These are phyloP conservation scores for Nephila pilipes DNA, from an alignment of 1,140 invertebrate species.

Conservation along the genomic window DNA sequence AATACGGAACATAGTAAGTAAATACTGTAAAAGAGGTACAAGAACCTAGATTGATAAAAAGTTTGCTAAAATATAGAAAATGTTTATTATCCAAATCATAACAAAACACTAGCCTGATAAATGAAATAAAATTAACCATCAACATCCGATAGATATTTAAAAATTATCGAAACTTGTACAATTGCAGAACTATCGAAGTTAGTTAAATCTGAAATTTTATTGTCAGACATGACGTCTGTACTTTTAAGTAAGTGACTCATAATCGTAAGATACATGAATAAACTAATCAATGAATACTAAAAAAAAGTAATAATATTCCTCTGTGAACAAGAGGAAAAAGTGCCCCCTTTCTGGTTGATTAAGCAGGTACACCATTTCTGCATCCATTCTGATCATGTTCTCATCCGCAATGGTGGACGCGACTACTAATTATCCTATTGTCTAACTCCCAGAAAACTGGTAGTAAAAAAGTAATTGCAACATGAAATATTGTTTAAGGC, in stretches of 20 bases:
- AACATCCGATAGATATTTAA: no score
- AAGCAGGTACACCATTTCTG: slow-evolving; percentile 3
- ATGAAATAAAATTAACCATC: no score
- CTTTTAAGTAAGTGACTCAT: not conserved
- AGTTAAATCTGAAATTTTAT: no score
- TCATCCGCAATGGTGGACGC: not conserved
- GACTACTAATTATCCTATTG: slow-evolving; percentile 35
- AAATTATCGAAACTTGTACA: no score
- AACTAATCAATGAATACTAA: not conserved
- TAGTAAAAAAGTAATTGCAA: not conserved
- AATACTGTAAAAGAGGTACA: no score
- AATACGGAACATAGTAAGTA: no score
- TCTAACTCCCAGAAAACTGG: not conserved
- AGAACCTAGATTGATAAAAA: no score
- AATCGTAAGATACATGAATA: not conserved
- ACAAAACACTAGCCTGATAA: no score
- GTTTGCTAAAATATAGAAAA: no score
- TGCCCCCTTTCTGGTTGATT: slow-evolving; percentile 2
- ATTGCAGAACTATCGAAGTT: no score
- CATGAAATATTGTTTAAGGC: not conserved
- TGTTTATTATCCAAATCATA: no score
- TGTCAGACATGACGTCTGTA: no score
- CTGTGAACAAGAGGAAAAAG: not conserved
- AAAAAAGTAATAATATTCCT: not conserved
- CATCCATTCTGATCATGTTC: slow-evolving; percentile 11